Conservation (phyloP, 2,888 invertebrate genomes). For the Phragmatobia fuliginosa region DNA sequence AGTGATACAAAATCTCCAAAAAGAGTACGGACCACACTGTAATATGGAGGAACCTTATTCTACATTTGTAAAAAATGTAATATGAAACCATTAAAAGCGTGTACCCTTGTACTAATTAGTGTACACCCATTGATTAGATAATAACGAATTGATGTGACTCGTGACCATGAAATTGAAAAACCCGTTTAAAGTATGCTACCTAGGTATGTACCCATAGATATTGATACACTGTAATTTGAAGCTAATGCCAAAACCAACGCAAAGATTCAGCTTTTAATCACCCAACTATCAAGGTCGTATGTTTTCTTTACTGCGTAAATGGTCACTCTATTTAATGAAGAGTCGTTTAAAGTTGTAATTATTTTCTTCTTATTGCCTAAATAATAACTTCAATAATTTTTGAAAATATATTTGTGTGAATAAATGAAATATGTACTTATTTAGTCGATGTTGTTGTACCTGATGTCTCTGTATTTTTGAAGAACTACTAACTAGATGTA, state of each 20-base stretch:
- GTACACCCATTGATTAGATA: constrained; percentile 3
- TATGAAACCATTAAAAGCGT: background rate
- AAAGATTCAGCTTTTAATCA: background rate
- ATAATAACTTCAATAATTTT: too few species aligned
- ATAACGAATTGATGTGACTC: constrained; percentile 14
- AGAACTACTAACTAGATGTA: background rate
- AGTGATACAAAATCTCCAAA: background rate
- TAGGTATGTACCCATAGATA: constrained; percentile 29
- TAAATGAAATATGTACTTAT: too few species aligned
- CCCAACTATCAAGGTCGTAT: background rate
- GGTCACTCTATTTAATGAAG: too few species aligned
- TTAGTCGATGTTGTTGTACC: too few species aligned
- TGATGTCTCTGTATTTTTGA: background rate
- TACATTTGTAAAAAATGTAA: background rate
- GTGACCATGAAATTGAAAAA: constrained; percentile 46
- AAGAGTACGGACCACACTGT: background rate
- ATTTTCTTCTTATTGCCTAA: too few species aligned
- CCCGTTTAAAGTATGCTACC: constrained; percentile 27
- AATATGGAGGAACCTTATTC: background rate
- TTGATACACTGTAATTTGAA: background rate
- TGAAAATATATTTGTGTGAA: too few species aligned
- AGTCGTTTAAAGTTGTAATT: too few species aligned
- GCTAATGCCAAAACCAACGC: background rate
- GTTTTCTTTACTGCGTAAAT: background rate
- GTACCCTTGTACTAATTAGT: constrained; percentile 1